Evolutionary conservation across 2,888 invertebrate genomes (phyloP).

Genomic region (Epinotia brunnichana): DNA sequence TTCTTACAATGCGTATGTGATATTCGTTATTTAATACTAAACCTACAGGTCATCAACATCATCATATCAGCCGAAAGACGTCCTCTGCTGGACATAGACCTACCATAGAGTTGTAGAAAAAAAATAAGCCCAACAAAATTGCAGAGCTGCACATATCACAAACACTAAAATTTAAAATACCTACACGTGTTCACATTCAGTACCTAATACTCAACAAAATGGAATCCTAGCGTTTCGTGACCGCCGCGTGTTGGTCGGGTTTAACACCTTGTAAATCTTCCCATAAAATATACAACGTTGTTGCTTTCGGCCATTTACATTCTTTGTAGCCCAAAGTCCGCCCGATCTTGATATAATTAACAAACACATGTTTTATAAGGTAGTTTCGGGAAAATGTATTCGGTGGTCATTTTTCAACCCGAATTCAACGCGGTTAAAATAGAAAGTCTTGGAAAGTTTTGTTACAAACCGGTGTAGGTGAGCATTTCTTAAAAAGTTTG

Average conservation of each 20-base stretch:
- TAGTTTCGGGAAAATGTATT: constrained; percentile 7
- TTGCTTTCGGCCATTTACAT: constrained; percentile 57
- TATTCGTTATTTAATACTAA: too few species aligned
- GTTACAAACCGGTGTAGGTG: too few species aligned
- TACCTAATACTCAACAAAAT: constrained; percentile 45
- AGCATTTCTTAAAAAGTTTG: too few species aligned
- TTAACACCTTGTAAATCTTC: constrained; percentile 77
- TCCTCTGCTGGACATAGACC: too few species aligned
- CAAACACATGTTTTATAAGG: constrained; percentile 45
- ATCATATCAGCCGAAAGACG: too few species aligned
- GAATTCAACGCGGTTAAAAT: background rate
- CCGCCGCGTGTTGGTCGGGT: constrained; percentile 62
- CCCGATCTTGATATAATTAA: constrained; percentile 54
- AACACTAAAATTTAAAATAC: constrained; percentile 12
- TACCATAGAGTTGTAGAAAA: too few species aligned
- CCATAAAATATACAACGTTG: constrained; percentile 78
- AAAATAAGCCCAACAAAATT: too few species aligned
- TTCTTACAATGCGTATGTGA: too few species aligned
- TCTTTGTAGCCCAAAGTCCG: constrained; percentile 54
- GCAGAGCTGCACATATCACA: background rate
- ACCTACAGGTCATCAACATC: too few species aligned
- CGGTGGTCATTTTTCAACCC: background rate
- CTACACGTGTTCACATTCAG: constrained; percentile 27
- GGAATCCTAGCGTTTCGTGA: constrained; percentile 66
- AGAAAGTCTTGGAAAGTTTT: background rate